Conservation (phyloP, 2,888 invertebrate genomes). For the Zygaena filipendulae region DNA sequence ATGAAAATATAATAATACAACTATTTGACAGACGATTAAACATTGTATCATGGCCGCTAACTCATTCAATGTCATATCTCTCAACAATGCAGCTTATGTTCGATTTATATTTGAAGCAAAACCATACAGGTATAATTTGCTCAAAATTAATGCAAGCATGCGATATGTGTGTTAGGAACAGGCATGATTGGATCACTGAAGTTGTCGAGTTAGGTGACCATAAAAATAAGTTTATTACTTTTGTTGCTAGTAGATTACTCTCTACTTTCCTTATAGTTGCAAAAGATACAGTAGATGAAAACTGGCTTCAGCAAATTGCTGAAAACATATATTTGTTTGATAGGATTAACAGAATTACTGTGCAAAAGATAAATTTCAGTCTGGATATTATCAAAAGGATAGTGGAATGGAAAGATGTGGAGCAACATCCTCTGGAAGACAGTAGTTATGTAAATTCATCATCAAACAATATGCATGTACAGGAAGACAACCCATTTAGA, state of each 20-base stretch:
- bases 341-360: constrained; percentile 72
- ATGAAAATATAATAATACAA: constrained; percentile 75
- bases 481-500: constrained; percentile 55
- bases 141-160: constrained; percentile 83
- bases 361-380: constrained; percentile 84
- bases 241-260: constrained; percentile 81
- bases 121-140: constrained; percentile 84
- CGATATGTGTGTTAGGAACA: constrained; percentile 81
- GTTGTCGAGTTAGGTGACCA: constrained; percentile 83
- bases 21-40: constrained; percentile 75
- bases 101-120: constrained; percentile 87
- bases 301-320: constrained; percentile 82
- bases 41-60: constrained; percentile 56
- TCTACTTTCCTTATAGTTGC: constrained; percentile 87
- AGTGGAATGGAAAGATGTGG: constrained; percentile 88
- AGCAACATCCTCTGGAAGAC: constrained; percentile 84
- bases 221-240: constrained; percentile 83
- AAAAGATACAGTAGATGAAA: constrained; percentile 82
- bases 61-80: constrained; percentile 76
- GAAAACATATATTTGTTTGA: constrained; percentile 76
- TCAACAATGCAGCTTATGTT: constrained; percentile 86
- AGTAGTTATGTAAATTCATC: constrained; percentile 54
- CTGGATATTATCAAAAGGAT: constrained; percentile 87
- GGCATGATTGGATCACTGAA: constrained; percentile 86
- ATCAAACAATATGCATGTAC: constrained; percentile 42